These are phyloP conservation scores for Corydoras maculifer DNA, from an alignment of 2,113 vertebrate genomes.

Conservation along the genomic window DNA sequence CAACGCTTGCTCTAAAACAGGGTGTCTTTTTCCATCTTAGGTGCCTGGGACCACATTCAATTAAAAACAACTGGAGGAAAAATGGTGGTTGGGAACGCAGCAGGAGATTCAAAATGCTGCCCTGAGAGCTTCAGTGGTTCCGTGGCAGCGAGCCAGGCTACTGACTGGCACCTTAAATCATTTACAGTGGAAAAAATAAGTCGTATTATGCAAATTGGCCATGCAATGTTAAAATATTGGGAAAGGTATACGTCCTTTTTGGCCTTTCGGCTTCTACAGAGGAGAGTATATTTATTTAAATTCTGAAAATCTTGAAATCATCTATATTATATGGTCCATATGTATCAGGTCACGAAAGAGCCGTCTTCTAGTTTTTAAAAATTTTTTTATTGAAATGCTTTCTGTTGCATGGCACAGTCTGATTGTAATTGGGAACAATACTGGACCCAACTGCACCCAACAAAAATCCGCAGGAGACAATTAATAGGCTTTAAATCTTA, in stretches of 20 bases:
- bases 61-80: slow-evolving; percentile 34
- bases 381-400: too few species aligned
- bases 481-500: too few species aligned
- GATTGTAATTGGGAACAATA: too few species aligned
- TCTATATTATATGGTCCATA: too few species aligned
- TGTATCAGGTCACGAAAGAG: too few species aligned
- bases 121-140: neutral
- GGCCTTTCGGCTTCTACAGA: too few species aligned
- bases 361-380: too few species aligned
- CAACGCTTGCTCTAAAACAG: slow-evolving; percentile 34
- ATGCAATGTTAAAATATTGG: neutral
- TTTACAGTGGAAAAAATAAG: neutral
- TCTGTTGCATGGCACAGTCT: too few species aligned
- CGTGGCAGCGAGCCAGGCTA: neutral
- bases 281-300: too few species aligned
- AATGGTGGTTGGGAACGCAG: slow-evolving; percentile 7
- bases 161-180: slow-evolving; percentile 5
- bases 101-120: neutral
- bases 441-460: too few species aligned
- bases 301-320: neutral
- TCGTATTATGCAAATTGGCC: neutral
- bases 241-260: neutral
- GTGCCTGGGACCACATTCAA: slow-evolving; percentile 34
- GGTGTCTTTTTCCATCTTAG: slow-evolving; percentile 33
- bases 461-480: too few species aligned